A percentile compares a stretch with the other conserved stretches of the same genome.
phyloP scores from a whole-genome alignment of 2,888 invertebrate genomes.

The Drosophila nr. perissopoda region DNA sequence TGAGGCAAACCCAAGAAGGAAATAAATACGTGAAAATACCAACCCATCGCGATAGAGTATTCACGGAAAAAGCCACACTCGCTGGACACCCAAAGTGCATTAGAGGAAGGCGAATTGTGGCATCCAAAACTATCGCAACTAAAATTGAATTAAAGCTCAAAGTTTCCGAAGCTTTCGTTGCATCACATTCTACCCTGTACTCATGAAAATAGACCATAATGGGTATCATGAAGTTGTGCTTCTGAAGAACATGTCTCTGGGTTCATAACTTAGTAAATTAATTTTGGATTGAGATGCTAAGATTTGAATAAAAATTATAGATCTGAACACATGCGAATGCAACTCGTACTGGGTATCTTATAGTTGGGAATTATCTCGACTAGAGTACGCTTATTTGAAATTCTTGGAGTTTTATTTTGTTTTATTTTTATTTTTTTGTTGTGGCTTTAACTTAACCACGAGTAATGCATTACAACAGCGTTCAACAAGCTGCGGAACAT shows the following conservation, averaged over 20 bases:
- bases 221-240: background rate
- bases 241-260: background rate
- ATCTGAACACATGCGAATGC: background rate
- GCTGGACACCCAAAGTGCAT: constrained; percentile 69
- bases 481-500: constrained; percentile 50
- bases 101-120: constrained; percentile 45
- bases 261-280: background rate
- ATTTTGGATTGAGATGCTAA: background rate
- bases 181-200: background rate
- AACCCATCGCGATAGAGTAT: background rate
- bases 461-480: constrained; percentile 73
- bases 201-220: fast-evolving
- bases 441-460: constrained; percentile 61
- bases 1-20: background rate
- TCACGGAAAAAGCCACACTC: constrained; percentile 11
- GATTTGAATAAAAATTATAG: background rate
- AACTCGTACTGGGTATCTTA: background rate
- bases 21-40: constrained; percentile 7
- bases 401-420: constrained; percentile 1
- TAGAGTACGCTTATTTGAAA: background rate
- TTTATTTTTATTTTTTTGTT: constrained; percentile 18
- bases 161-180: constrained; percentile 50
- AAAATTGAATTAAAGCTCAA: constrained; percentile 73
- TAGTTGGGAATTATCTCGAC: background rate
- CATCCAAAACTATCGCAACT: constrained; percentile 65